Conservation (phyloP, 2,888 invertebrate species). For the Criorhina ranunculi region DNA sequence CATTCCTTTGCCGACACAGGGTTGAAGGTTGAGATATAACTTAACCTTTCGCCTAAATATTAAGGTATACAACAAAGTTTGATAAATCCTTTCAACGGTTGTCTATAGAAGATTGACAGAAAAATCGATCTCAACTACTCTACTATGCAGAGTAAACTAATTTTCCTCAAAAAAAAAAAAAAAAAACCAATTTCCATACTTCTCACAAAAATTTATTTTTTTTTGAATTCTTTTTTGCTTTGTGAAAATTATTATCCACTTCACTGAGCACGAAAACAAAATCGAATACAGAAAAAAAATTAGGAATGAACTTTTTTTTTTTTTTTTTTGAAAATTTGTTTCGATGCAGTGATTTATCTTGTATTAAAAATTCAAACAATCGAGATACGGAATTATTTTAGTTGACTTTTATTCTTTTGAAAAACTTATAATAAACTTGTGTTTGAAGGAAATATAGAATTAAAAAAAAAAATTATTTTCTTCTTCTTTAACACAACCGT, state of each 20-base stretch:
- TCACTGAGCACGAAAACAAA: slow-evolving; percentile 62
- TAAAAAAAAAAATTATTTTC: slow-evolving; percentile 6
- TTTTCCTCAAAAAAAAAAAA: slow-evolving; percentile 44
- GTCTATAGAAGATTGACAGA: slow-evolving; percentile 58
- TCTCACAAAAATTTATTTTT: slow-evolving; percentile 21
- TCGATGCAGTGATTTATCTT: slow-evolving; percentile 22
- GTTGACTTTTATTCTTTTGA: background rate
- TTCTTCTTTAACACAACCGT: slow-evolving; percentile 69
- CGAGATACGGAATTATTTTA: background rate
- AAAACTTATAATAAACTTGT: background rate
- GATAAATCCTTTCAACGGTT: slow-evolving; percentile 36
- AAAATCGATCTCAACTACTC: slow-evolving; percentile 70
- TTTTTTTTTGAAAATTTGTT: background rate
- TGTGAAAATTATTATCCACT: slow-evolving; percentile 59
- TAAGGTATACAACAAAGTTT: background rate
- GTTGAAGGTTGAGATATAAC: slow-evolving; percentile 41
- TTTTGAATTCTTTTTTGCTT: slow-evolving; percentile 31
- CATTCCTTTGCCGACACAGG: background rate
- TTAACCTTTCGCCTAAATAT: background rate
- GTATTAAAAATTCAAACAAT: background rate
- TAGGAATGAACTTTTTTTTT: slow-evolving; percentile 7
- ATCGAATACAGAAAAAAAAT: slow-evolving; percentile 56
- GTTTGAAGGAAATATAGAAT: background rate
- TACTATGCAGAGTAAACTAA: slow-evolving; percentile 58
- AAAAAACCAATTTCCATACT: slow-evolving; percentile 59